phyloP scores from a whole-genome alignment of 2,113 vertebrate species.

The Leptosomus discolor region DNA sequence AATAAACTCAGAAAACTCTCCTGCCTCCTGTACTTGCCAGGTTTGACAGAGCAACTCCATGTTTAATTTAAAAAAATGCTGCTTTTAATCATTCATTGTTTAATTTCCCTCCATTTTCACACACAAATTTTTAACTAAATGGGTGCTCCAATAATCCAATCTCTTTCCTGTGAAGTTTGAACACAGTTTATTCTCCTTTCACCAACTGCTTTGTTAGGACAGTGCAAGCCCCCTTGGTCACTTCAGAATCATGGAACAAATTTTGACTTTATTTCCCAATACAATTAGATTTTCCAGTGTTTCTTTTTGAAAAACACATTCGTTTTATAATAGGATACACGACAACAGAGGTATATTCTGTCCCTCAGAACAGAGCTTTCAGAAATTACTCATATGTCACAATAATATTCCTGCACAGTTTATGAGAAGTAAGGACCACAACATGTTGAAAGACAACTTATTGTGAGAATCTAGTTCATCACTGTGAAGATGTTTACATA shows the following conservation, averaged over 20 bases:
- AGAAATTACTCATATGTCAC: slow-evolving; percentile 40
- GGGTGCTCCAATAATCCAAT: neutral
- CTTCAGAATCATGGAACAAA: neutral
- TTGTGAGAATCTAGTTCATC: neutral
- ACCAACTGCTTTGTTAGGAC: neutral
- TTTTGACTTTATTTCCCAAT: neutral
- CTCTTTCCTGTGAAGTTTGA: neutral
- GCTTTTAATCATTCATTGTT: neutral
- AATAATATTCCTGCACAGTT: neutral
- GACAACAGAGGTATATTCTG: neutral
- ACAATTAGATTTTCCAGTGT: neutral
- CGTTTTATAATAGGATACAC: neutral
- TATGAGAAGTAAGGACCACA: slow-evolving; percentile 17
- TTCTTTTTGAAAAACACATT: neutral
- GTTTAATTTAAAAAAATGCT: neutral
- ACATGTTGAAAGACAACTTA: slow-evolving; percentile 43
- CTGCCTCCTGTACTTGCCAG: neutral
- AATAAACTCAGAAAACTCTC: neutral
- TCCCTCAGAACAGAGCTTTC: neutral
- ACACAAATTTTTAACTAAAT: neutral
- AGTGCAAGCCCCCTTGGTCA: neutral
- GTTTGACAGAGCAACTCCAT: neutral
- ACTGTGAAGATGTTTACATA: slow-evolving; percentile 14
- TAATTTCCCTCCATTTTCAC: neutral
- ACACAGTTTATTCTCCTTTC: neutral